A percentile compares a stretch with the other conserved stretches of the same genome.
phyloP scores from a whole-genome alignment of 2,113 vertebrate genomes.

The Oryzias melastigma region DNA sequence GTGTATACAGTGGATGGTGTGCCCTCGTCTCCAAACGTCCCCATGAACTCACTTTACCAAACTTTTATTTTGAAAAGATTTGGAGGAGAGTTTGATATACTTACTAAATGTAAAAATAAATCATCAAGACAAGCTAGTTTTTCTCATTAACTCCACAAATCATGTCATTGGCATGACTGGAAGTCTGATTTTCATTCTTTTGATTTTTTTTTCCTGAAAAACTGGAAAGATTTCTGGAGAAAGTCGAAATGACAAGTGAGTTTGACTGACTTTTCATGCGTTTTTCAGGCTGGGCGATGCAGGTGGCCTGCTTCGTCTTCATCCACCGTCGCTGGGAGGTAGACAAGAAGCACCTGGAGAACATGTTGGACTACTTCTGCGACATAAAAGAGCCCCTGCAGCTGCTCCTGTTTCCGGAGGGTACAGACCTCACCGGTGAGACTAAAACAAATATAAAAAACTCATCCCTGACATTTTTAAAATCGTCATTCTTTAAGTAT shows the following conservation, averaged over 20 bases:
- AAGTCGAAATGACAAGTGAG: conserved; percentile 5
- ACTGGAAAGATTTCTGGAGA: not conserved
- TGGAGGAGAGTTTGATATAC: too few relatives aligned
- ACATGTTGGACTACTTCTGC: conserved; percentile 96
- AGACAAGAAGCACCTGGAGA: conserved; percentile 88
- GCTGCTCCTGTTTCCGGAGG: conserved; percentile 95
- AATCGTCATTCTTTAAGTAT: conserved; percentile 11
- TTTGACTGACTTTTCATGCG: conserved; percentile 3
- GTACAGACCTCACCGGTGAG: conserved; percentile 96
- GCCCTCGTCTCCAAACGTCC: not conserved
- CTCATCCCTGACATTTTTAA: not conserved
- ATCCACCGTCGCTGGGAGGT: conserved; percentile 92
- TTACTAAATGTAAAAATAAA: too few relatives aligned
- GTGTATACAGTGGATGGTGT: conserved; percentile 31
- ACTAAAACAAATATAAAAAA: not conserved
- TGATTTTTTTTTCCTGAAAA: not conserved
- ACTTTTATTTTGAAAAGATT: not conserved
- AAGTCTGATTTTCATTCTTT: not conserved
- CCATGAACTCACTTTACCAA: not conserved
- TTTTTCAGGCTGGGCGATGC: conserved; percentile 94
- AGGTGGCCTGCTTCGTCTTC: conserved; percentile 94
- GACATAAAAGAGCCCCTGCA: conserved; percentile 92
- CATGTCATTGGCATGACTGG: not conserved
- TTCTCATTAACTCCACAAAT: not conserved
- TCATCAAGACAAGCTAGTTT: not conserved